Percentiles rank a stretch among this genome's conserved stretches.
Conservation (phyloP, 2,888 invertebrate species). For the Eupithecia tripunctaria region DNA sequence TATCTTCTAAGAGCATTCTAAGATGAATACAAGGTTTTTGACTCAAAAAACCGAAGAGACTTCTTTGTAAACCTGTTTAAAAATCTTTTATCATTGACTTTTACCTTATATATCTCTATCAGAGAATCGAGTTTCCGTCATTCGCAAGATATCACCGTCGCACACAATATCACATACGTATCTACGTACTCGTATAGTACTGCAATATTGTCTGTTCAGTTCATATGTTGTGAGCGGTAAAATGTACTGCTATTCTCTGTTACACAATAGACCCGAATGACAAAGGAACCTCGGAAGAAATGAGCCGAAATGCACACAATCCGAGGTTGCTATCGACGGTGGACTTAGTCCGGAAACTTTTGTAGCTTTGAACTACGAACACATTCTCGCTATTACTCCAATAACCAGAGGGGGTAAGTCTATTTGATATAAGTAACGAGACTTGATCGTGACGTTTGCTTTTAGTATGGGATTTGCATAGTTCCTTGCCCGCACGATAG, state of each 20-base stretch:
- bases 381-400: background rate
- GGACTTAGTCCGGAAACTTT: background rate
- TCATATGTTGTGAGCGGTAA: constrained; percentile 4
- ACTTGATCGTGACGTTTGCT: too few species aligned
- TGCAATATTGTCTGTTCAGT: constrained; percentile 11
- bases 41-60: background rate
- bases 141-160: background rate
- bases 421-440: too few species aligned
- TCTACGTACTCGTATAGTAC: constrained; percentile 1
- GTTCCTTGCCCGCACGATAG: too few species aligned
- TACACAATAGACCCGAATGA: constrained; percentile 26
- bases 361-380: constrained; percentile 4
- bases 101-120: background rate
- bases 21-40: background rate
- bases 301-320: constrained; percentile 28
- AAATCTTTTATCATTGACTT: background rate
- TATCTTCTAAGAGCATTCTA: background rate
- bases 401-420: background rate
- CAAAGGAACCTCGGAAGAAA: constrained; percentile 28
- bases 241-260: constrained; percentile 16
- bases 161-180: background rate
- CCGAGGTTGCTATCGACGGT: constrained; percentile 15
- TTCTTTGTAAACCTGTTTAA: background rate
- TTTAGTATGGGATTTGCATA: too few species aligned
- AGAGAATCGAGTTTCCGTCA: background rate